These are phyloP conservation scores for Cryptocephalus moraei DNA, from an alignment of 2,888 invertebrate species.

Conservation along the genomic window DNA sequence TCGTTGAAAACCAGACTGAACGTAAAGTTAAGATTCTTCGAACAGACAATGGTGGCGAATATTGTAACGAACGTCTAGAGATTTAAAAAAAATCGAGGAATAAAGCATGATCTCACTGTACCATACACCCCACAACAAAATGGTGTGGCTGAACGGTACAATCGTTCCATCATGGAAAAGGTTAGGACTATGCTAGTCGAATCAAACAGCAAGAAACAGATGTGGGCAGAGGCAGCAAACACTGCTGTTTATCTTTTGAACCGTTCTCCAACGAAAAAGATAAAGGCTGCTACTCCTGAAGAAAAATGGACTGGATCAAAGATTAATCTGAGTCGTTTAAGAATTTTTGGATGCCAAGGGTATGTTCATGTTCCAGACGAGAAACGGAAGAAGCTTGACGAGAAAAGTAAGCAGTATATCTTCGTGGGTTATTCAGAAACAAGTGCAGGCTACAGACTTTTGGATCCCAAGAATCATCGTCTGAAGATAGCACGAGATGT, in stretches of 20 bases:
- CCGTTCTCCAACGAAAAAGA: constrained; percentile 7
- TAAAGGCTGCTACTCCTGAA: constrained; percentile 21
- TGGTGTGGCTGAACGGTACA: constrained; percentile 17
- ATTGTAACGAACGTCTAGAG: constrained; percentile 1
- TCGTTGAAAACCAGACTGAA: constrained; percentile 11
- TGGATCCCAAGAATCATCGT: constrained; percentile 7
- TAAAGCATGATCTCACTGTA: constrained; percentile 3
- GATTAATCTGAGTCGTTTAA: constrained; percentile 24
- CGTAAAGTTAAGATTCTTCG: constrained; percentile 7
- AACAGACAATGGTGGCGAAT: constrained; percentile 11
- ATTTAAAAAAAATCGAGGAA: constrained; percentile 1
- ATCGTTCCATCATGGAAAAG: constrained; percentile 19
- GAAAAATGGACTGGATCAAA: constrained; percentile 24
- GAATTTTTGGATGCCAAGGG: constrained; percentile 23
- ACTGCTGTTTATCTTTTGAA: constrained; percentile 20
- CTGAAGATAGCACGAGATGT: constrained; percentile 8
- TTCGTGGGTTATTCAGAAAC: constrained; percentile 21
- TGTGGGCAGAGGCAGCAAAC: constrained; percentile 22
- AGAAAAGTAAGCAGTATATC: constrained; percentile 18
- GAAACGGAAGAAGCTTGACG: constrained; percentile 23
- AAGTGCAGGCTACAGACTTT: constrained; percentile 18
- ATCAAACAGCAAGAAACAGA: constrained; percentile 14
- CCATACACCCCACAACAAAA: constrained; percentile 7
- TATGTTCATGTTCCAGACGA: constrained; percentile 25
- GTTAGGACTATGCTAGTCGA: constrained; percentile 20